phyloP scores from a whole-genome alignment of 2,113 vertebrate species.

The Eurypyga helias region DNA sequence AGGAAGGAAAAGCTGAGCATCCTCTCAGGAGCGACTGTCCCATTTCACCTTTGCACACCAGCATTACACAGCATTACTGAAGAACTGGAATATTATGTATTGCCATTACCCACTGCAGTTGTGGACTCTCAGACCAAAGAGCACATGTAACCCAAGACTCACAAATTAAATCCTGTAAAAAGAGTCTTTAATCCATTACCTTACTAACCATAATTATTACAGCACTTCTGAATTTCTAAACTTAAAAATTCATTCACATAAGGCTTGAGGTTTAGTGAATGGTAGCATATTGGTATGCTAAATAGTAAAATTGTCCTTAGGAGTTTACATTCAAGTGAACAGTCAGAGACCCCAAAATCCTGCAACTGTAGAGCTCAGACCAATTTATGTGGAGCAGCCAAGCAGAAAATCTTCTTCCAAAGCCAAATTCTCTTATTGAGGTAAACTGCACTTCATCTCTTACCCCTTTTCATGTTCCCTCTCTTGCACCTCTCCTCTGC shows the following conservation, averaged over 20 bases:
- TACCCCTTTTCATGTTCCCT: not conserved
- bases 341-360: not conserved
- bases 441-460: not conserved
- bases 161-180: not conserved
- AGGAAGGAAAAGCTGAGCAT: not conserved
- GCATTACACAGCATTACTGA: not conserved
- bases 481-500: not conserved
- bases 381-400: not conserved
- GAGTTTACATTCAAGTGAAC: not conserved
- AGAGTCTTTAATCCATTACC: not conserved
- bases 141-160: not conserved
- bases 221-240: not conserved
- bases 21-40: not conserved
- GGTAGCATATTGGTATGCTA: not conserved
- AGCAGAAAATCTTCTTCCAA: conserved; percentile 22
- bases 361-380: not conserved
- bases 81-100: not conserved
- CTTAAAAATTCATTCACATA: not conserved
- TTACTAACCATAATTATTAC: not conserved
- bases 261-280: not conserved
- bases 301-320: not conserved
- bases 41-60: not conserved
- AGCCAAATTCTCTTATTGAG: not conserved
- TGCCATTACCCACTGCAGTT: not conserved
- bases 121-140: not conserved